Base-by-base conservation (phyloP, 1,140 invertebrate genomes). In the Euwallacea fornicatus region DNA sequence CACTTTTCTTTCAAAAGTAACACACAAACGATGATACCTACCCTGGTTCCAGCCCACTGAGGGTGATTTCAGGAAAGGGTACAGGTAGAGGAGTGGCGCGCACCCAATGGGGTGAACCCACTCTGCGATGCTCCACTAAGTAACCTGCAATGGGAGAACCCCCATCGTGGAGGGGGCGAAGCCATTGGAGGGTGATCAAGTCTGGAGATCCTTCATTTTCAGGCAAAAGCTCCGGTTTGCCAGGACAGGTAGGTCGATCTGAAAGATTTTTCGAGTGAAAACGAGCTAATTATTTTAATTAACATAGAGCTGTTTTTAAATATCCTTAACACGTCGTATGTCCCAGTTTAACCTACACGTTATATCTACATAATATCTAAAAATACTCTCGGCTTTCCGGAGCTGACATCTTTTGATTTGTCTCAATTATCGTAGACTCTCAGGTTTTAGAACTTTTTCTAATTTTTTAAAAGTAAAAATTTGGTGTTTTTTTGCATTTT, bases 141-240 rank as follows among this genome's bases (percentile, higher is more conserved):
- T 93, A 94, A 3, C 92, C 94, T 62, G 89, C 89, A 73, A 98
- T 91, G 9, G 93, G 91, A 7, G 95, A 92, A 21, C 96, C 96
- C 42, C 96, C 95, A 83, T 96, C 93, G 76, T 87, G 87, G 44
- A 84, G 81, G 43, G 95, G 93, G 44, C 90, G 86, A 66, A 88
- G 86, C 96, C 96, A 97, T 73, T 89, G 86, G 62, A 98, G 86
- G 21, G 92, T 92, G 2, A 96, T 90, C n/a, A 95, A 89, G 79
- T 93, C 90, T 11, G 93, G 91, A 21, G 89, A 87, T 15, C 86
- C 85, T 53, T 86, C 84, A 63, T 85, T 82, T n/a, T 85, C 85
- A 7, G 89, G 86, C 56, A 90, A 85, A 16, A 93, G 83, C 66
- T 89, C 85, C 11, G 92, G 92, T 75, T 92, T 91, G 9, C 93